These are phyloP conservation scores for Drosophila virilis DNA, from an alignment of 1,140 invertebrate genomes.

Conservation along the genomic window DNA sequence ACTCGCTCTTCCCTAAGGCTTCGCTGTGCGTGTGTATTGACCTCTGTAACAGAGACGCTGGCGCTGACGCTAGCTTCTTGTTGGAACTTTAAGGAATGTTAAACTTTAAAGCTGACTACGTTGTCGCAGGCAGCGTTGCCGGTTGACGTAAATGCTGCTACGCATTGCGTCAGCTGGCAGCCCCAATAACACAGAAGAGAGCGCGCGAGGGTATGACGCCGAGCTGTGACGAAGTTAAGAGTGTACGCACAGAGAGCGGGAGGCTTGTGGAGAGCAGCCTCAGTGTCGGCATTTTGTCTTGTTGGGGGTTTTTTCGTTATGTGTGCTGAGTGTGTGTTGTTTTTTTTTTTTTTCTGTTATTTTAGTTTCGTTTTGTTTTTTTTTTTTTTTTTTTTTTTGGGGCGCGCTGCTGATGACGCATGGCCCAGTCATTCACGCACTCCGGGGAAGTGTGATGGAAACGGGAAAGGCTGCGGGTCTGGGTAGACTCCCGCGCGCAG, in stretches of 20 bases:
- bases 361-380: conserved; percentile 28
- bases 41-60: conserved; percentile 22
- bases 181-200: not conserved
- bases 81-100: conserved; percentile 29
- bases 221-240: conserved; percentile 13
- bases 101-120: conserved; percentile 16
- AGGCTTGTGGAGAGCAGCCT: not conserved
- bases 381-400: conserved; percentile 21
- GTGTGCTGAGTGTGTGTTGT: not conserved
- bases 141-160: conserved; percentile 64
- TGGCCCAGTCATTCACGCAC: conserved; percentile 44
- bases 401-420: conserved; percentile 56
- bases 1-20: not conserved
- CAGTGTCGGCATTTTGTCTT: conserved; percentile 42
- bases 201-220: not conserved
- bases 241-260: not conserved
- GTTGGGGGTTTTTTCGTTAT: conserved; percentile 13
- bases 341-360: conserved; percentile 16
- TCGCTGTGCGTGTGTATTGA: conserved; percentile 29
- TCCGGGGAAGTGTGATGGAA: not conserved
- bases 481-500: conserved; percentile 15
- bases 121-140: conserved; percentile 11
- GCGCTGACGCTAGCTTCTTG: not conserved
- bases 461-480: conserved; percentile 8
- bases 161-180: conserved; percentile 67